Evolutionary conservation across 2,888 invertebrate species (phyloP).

Genomic region (Caenorhabditis plicata): DNA sequence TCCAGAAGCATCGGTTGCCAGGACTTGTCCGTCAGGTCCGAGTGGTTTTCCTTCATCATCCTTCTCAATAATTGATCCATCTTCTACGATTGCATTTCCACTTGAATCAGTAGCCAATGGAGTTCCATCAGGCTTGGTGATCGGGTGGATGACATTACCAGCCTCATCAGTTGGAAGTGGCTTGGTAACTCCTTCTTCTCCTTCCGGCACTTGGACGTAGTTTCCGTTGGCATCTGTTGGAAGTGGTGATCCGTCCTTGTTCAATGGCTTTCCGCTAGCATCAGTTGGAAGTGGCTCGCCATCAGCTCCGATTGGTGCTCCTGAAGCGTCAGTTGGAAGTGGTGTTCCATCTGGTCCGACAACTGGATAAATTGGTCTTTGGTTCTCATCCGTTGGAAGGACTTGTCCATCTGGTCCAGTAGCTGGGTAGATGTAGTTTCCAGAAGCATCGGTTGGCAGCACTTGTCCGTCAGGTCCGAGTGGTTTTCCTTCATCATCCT

Average conservation of each 20-base stretch:
- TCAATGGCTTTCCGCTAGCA: slow-evolving; percentile 13
- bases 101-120: slow-evolving; percentile 4
- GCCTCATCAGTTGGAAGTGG: slow-evolving; percentile 16
- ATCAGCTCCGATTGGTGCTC: slow-evolving; percentile 26
- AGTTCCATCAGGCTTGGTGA: slow-evolving; percentile 20
- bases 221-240: slow-evolving; percentile 31
- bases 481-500: slow-evolving; percentile 2
- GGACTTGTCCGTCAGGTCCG: slow-evolving; percentile 4
- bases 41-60: slow-evolving; percentile 2
- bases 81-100: slow-evolving; percentile 10
- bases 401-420: slow-evolving; percentile 15
- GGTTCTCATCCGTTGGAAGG: slow-evolving; percentile 13
- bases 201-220: slow-evolving; percentile 4
- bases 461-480: slow-evolving; percentile 21
- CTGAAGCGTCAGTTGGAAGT: slow-evolving; percentile 19
- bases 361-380: neutral
- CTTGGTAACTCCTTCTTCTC: neutral
- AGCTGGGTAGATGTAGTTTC: slow-evolving; percentile 7
- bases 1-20: slow-evolving; percentile 14
- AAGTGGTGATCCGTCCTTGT: slow-evolving; percentile 18
- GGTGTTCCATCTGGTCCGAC: slow-evolving; percentile 28
- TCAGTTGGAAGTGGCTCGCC: slow-evolving; percentile 14
- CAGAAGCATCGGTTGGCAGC: slow-evolving; percentile 7
- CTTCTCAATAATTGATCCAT: slow-evolving; percentile 1
- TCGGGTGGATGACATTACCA: slow-evolving; percentile 8